Evolutionary conservation across 2,888 invertebrate genomes (phyloP).

Genomic region (Amorpha juglandis): DNA sequence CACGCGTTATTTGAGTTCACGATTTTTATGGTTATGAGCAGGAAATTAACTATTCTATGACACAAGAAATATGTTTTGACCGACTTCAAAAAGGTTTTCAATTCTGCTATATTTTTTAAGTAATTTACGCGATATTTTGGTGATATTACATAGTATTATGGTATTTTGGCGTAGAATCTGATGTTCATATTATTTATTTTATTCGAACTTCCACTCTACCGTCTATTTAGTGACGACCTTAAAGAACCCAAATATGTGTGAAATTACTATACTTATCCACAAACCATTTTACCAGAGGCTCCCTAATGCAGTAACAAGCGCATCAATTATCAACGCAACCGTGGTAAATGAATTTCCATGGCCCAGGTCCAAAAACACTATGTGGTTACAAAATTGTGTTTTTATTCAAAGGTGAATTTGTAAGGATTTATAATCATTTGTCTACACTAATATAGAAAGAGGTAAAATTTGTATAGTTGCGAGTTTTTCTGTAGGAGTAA

Average conservation of each 20-base stretch:
- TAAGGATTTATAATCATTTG: not conserved
- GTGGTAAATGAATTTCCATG: slow-evolving; percentile 55
- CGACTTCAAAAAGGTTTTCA: not conserved
- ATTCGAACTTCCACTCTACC: no score
- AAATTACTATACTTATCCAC: slow-evolving; percentile 20
- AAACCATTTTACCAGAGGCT: slow-evolving; percentile 35
- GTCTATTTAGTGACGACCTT: no score
- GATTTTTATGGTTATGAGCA: slow-evolving; percentile 43
- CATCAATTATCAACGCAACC: slow-evolving; percentile 48
- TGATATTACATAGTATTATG: not conserved
- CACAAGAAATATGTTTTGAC: not conserved
- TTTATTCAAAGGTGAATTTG: not conserved
- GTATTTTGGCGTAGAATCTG: not conserved
- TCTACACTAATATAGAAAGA: no score
- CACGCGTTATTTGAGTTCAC: slow-evolving; percentile 50
- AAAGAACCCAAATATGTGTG: slow-evolving; percentile 19
- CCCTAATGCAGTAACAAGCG: slow-evolving; percentile 44
- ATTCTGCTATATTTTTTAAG: no score
- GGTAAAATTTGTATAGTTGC: no score
- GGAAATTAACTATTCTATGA: slow-evolving; percentile 57
- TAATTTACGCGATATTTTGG: no score
- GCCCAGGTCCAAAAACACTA: slow-evolving; percentile 35
- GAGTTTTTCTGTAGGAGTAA: no score
- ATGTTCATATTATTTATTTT: no score
- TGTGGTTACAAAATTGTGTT: slow-evolving; percentile 10